phyloP scores from a whole-genome alignment of 2,797 vertebrate genomes.

The Hozukius guyotensis region DNA sequence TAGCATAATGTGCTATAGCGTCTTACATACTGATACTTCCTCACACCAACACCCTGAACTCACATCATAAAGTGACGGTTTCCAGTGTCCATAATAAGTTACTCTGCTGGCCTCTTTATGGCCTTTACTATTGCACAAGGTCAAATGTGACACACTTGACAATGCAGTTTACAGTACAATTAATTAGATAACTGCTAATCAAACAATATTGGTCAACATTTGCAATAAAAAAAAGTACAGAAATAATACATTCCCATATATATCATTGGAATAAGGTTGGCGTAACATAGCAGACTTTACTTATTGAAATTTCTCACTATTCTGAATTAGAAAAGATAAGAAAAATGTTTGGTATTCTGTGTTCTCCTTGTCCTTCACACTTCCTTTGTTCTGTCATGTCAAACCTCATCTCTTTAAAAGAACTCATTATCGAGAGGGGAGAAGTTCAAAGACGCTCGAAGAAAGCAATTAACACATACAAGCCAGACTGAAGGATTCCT shows the following conservation, averaged over 20 bases:
- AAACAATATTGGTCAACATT: not conserved
- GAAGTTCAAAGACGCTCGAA: constrained; percentile 72
- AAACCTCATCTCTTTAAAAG: constrained; percentile 69
- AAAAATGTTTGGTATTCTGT: constrained; percentile 53
- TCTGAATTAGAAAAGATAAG: constrained; percentile 36
- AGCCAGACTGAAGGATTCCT: constrained; percentile 61
- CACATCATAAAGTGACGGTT: constrained; percentile 21
- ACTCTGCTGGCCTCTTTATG: not conserved
- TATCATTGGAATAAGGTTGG: not conserved
- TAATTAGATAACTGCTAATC: not conserved
- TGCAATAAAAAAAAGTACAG: not conserved
- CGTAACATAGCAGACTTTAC: not conserved
- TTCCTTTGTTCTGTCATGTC: constrained; percentile 72
- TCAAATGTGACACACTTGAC: not conserved
- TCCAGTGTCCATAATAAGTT: not conserved
- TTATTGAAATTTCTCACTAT: constrained; percentile 11
- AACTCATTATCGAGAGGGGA: constrained; percentile 74
- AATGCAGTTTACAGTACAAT: not conserved
- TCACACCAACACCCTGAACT: constrained; percentile 15
- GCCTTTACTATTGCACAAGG: not conserved
- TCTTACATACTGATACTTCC: constrained; percentile 48
- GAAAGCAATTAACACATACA: constrained; percentile 75
- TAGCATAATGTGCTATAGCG: constrained; percentile 31
- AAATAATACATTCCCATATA: not conserved
- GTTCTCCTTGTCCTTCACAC: constrained; percentile 60